Evolutionary conservation across 2,113 vertebrate genomes (phyloP), one percentile per base, ranked within the genome.

Genomic region (Paradisaea rubra): DNA sequence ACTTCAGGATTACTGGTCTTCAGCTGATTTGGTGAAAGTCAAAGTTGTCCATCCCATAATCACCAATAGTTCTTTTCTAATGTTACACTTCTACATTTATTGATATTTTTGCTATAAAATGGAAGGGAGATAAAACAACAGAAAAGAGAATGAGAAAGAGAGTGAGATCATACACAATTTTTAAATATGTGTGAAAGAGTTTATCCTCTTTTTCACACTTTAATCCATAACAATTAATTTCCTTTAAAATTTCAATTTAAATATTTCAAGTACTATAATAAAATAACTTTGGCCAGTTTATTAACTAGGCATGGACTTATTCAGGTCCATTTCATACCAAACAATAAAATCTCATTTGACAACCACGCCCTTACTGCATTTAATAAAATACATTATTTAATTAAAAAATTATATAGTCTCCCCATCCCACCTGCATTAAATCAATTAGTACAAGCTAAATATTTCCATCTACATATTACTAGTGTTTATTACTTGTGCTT

Each of bases 101-200:
- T 44, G 8, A n/a, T 49, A 27, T 12, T 86, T 93, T 91, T 73
- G 8, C 37, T 66, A 45, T 9, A 31, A 39, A 91, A 57, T 24
- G 8, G 31, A 42, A 49, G 21, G 16, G 45, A 82, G 5, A 69
- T 25, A 44, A 84, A 91, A 31, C 11, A 84, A 37, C 15, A 56
- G n/a, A 52, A 72, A 72, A 53, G 22, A 39, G n/a, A 81, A 45
- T 18, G 20, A 65, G 21, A 70, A 12, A 54, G 23, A 56, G 9
- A 41, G 11, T 0, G 0, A 88, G 7, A 81, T 33, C 5, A 27
- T 11, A 17, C 0, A 3, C n/a, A 7, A 27, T 63, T 89, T 89
- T 79, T 80, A 41, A 17, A 7, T 16, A 15, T 7, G 2, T 2
- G 12, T 24, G 16, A 52, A 69, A 80, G 53, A 57, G 23, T 31